Evolutionary conservation across 53 echinoderm and acorn worm species (phyloP).

Genomic region (Mesocentrotus franciscanus): DNA sequence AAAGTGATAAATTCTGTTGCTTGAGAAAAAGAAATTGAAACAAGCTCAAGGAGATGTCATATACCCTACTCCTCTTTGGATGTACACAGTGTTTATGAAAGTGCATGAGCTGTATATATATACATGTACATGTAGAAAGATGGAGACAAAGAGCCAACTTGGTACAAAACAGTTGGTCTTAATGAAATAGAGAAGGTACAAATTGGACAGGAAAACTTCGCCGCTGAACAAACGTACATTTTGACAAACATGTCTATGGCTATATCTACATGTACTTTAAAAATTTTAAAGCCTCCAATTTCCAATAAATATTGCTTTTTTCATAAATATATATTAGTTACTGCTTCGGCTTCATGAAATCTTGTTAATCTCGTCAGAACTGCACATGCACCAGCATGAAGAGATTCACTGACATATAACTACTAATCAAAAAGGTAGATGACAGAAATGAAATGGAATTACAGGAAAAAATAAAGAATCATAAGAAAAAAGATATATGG

Average conservation of each 20-base stretch:
- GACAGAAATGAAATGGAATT: background rate
- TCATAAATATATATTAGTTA: conserved; percentile 11
- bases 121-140: background rate
- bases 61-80: background rate
- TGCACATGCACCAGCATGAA: background rate
- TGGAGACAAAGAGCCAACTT: background rate
- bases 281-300: conserved; percentile 19
- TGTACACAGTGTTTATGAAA: background rate
- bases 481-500: background rate
- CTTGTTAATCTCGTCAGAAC: background rate
- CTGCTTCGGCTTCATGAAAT: conserved; percentile 11
- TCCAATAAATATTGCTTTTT: conserved; percentile 59
- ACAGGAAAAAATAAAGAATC: background rate
- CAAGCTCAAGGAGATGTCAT: background rate
- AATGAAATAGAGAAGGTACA: background rate
- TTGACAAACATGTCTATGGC: background rate
- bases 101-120: background rate
- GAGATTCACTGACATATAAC: background rate
- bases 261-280: background rate
- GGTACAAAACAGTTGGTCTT: background rate
- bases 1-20: background rate
- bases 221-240: background rate
- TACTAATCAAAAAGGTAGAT: background rate
- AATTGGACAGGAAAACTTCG: background rate
- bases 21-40: background rate